Evolutionary conservation across 2,113 vertebrate species (phyloP).

Genomic region (Archilochus colubris): DNA sequence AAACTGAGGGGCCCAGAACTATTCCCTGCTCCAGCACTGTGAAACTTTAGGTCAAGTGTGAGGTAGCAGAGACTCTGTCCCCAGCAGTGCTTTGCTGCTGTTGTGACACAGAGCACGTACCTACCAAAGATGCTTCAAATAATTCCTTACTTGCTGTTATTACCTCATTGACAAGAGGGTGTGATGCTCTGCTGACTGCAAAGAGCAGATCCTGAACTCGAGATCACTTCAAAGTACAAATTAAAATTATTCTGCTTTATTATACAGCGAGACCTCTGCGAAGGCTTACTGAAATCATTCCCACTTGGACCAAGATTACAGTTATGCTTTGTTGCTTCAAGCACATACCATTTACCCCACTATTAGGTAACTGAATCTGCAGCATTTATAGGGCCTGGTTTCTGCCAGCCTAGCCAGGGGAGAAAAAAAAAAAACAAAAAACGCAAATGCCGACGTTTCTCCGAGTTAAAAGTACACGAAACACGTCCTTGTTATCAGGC

Average conservation of each 20-base stretch:
- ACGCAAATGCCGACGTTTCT: conserved; percentile 78
- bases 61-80: neutral
- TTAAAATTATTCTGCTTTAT: conserved; percentile 72
- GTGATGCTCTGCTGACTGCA: conserved; percentile 43
- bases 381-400: conserved; percentile 71
- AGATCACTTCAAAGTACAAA: conserved; percentile 77
- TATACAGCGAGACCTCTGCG: conserved; percentile 67
- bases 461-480: conserved; percentile 84
- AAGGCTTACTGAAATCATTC: conserved; percentile 72
- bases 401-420: conserved; percentile 72
- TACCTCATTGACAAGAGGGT: conserved; percentile 42
- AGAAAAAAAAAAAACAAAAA: conserved; percentile 22
- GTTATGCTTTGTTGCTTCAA: conserved; percentile 76
- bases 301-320: conserved; percentile 76
- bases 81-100: neutral
- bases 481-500: conserved; percentile 86
- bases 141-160: conserved; percentile 42
- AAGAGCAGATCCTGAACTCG: conserved; percentile 67
- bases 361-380: conserved; percentile 79
- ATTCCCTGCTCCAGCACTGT: neutral
- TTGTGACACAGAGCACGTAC: neutral
- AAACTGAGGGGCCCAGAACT: too few species aligned
- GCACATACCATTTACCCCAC: conserved; percentile 72
- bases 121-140: conserved; percentile 14
- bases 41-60: neutral